Evolutionary conservation across 2,888 invertebrate genomes (phyloP), one percentile per base, ranked within the genome.

Genomic region (Drosophila niveifrons): DNA sequence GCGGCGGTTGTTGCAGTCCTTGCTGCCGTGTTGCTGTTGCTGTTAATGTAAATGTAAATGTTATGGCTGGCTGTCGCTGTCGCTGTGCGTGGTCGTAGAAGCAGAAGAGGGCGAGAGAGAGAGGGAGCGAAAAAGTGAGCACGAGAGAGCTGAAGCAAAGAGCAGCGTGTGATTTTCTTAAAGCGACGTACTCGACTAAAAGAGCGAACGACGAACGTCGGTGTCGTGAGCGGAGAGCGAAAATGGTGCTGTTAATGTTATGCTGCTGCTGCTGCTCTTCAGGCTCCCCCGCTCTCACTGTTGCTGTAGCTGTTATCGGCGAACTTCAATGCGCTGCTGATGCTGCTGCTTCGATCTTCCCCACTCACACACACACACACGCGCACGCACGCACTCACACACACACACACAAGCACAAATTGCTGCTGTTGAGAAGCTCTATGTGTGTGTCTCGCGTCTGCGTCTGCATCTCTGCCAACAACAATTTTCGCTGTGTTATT

Each of bases 1-100:
- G 82, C 82, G 69, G 72, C 82, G 69, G 72, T 84, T 82, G 85
- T 85, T 82, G 82, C 82, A 79, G 82, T 77, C 74, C 75, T 17
- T 69, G 71, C 53, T 56, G 59, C 61, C 47, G 41, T 57, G 57
- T 57, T 39, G 51, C 41, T 41, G 56, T 53, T 52, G 66, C 53
- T 76, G 72, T 77, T 69, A 77, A 67, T 75, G 63, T 79, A 72
- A 61, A 79, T 77, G 78, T 75, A 67, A 65, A 65, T 67, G 47
- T 68, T 79, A 62, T 75, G 64, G 71, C 76, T 74, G 77, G 65
- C 65, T 68, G 77, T 65, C 78, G 34, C 34, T 34, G 34, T 34
- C 34, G 36, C 23, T 23, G 70, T 67, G 64, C 53, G 71, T 74
- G 80, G 75, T 76, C 63, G 72, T 39, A 77, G 83, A 64, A 41